Evolutionary conservation across 2,797 vertebrate species (phyloP), one percentile per base, ranked within the genome.

Genomic region (Pristis pectinata): DNA sequence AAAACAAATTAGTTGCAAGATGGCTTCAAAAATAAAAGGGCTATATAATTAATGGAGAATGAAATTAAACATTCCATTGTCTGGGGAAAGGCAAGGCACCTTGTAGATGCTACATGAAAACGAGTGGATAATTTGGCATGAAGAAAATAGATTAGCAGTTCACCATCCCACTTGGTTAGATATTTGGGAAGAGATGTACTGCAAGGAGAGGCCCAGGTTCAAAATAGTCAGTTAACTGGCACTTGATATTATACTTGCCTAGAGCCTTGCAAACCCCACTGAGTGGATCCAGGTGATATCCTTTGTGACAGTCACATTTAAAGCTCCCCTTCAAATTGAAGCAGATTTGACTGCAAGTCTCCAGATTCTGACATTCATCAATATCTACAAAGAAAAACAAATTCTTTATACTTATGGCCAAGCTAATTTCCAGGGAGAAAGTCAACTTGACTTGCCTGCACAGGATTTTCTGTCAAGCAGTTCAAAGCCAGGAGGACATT

Each of bases 391-490:
- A 34, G 27, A n/a, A 70, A 70, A 53, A 4, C 2, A 59, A 34
- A 87, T 30, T 4, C 27, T 59, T 87, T 53, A 87, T 59, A 24
- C 24, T 67, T 37, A 11, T 19, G n/a, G 41, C 64, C 87, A 37
- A 19, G n/a, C n/a, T 17, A 91, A 67, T 91, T 87, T 87, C 30
- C 0, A 30, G 13, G 53, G 34, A 11, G 7, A 67, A 17, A 9
- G 30, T 17, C 19, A 34, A 34, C 4, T 53, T 49, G 9, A 94
- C 92, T 94, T 94, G 67, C 92, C 92, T 94, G 67, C 96, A 7
- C 97, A 98, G 72, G 96, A 97, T 95, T 97, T 97, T 67, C 97
- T 96, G 96, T 97, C 96, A 7, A 97, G 97, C 87, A 98, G 96
- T 92, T 97, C 96, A 95, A 95, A 97, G 94, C 97, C 97, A 74